phyloP scores from a whole-genome alignment of 2,888 invertebrate genomes.

The Chrysomela aeneicollis region DNA sequence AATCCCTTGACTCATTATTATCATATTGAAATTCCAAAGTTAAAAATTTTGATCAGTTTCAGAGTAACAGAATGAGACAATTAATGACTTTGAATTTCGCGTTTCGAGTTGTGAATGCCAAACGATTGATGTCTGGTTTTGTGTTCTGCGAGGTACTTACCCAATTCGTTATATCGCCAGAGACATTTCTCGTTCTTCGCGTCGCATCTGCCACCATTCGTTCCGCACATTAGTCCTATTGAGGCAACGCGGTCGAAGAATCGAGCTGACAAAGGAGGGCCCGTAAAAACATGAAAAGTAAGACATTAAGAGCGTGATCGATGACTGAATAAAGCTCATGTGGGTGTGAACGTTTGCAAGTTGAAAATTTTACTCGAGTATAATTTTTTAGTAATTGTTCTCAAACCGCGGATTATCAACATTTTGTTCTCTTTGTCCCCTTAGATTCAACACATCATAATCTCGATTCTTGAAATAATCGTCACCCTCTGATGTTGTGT shows the following conservation, averaged over 20 bases:
- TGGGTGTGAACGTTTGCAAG: too few relatives aligned
- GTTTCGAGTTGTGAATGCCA: slow-evolving; percentile 35
- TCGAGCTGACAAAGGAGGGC: not conserved
- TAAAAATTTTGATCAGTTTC: too few relatives aligned
- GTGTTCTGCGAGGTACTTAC: slow-evolving; percentile 28
- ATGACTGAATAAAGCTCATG: not conserved
- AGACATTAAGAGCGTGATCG: not conserved
- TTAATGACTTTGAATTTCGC: slow-evolving; percentile 38
- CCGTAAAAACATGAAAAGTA: not conserved
- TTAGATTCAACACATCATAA: too few relatives aligned
- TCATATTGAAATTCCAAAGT: too few relatives aligned
- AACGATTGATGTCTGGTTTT: slow-evolving; percentile 42
- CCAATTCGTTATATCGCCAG: not conserved
- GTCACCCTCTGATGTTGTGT: too few relatives aligned
- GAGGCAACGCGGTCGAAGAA: not conserved
- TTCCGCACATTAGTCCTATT: not conserved
- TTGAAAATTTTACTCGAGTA: too few relatives aligned
- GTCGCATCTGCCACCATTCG: not conserved
- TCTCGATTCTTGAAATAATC: too few relatives aligned
- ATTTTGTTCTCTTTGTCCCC: too few relatives aligned
- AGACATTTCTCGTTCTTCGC: slow-evolving; percentile 18
- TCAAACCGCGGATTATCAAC: too few relatives aligned
- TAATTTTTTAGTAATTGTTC: too few relatives aligned
- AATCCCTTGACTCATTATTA: too few relatives aligned
- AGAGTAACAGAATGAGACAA: too few relatives aligned